phyloP scores from a whole-genome alignment of 2,797 vertebrate genomes.

The Tarsius wallacei region DNA sequence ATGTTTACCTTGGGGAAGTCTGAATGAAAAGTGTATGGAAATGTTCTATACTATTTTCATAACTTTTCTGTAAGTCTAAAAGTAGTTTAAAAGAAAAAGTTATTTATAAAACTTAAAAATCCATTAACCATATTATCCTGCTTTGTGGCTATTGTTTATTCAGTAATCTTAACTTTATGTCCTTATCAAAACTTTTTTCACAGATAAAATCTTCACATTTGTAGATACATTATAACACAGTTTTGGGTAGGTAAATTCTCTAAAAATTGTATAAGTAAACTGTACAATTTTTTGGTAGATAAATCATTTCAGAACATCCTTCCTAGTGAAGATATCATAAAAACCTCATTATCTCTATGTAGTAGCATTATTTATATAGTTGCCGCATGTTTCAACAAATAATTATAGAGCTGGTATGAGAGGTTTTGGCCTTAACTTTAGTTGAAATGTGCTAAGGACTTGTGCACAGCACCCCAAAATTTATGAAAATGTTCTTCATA shows the following conservation, averaged over 20 bases:
- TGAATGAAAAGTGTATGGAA: neutral
- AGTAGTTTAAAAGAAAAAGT: neutral
- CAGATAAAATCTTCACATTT: neutral
- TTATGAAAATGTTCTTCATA: neutral
- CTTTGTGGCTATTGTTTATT: constrained; percentile 33
- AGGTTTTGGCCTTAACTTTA: constrained; percentile 35
- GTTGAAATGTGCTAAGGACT: neutral
- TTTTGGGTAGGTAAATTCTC: neutral
- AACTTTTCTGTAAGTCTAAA: constrained; percentile 8
- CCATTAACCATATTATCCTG: neutral
- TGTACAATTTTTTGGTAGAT: neutral
- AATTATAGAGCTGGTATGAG: neutral
- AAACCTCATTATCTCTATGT: neutral
- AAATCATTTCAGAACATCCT: constrained; percentile 36
- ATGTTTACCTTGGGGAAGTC: neutral
- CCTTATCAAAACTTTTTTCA: constrained; percentile 9
- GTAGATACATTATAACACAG: constrained; percentile 10
- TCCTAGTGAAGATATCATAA: neutral
- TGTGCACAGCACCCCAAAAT: neutral
- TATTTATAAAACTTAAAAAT: constrained; percentile 46
- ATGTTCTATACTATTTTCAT: neutral
- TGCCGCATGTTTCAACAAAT: constrained; percentile 4
- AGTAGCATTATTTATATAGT: neutral
- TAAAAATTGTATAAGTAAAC: neutral
- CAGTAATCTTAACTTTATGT: neutral